Conservation (phyloP, 2,888 invertebrate species). For the Phytoseiulus persimilis region DNA sequence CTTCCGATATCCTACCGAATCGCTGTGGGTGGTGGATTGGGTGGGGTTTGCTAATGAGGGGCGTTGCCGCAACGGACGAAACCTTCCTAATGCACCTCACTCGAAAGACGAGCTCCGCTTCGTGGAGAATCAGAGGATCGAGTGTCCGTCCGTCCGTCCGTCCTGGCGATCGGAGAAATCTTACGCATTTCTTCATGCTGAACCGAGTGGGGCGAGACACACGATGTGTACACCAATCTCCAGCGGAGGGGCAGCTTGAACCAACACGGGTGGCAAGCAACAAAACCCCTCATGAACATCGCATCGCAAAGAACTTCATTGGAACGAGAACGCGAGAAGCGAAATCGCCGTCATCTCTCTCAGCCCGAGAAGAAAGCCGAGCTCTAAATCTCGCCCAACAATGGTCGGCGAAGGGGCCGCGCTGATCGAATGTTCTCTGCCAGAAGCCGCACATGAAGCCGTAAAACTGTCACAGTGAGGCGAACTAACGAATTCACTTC, state of each 20-base stretch:
- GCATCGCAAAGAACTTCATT: slow-evolving; percentile 5
- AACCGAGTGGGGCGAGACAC: neutral
- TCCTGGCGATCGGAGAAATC: neutral
- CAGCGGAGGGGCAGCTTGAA: neutral
- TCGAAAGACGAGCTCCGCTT: neutral
- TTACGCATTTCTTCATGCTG: too few species aligned
- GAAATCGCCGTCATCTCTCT: neutral
- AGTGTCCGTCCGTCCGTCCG: neutral
- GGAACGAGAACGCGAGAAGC: neutral
- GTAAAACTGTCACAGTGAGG: neutral
- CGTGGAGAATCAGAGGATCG: neutral
- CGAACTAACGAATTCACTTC: neutral
- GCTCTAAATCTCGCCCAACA: neutral
- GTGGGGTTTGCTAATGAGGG: slow-evolving; percentile 5
- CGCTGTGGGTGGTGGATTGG: neutral
- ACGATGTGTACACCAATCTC: neutral
- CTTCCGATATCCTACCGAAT: neutral
- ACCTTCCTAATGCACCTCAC: neutral
- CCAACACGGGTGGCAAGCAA: neutral
- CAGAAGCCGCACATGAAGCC: neutral
- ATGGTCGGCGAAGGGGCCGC: slow-evolving; percentile 5
- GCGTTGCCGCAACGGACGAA: neutral
- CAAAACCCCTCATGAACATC: slow-evolving; percentile 5
- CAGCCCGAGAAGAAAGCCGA: neutral
- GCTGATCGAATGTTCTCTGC: slow-evolving; percentile 5